Percentiles rank a stretch among this genome's conserved stretches.
Conservation (phyloP, 30 jellyfish, hydroid and myxozoan genomes). For the Hydra vulgaris region DNA sequence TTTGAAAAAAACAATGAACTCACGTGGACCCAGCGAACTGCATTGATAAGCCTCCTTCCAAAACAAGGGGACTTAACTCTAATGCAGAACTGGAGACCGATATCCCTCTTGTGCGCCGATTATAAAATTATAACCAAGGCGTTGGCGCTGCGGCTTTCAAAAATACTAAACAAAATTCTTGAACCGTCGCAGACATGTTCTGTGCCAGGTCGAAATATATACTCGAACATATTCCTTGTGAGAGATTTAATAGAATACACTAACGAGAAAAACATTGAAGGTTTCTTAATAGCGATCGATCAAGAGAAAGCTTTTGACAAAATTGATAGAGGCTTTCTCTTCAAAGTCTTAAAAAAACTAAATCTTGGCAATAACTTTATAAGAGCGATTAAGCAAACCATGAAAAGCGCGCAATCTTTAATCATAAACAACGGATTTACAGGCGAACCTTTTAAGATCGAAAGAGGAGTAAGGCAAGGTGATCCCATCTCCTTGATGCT, state of each 20-base stretch:
- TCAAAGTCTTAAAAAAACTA: conserved; percentile 16
- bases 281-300: conserved; percentile 21
- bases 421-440: conserved; percentile 18
- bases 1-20: background rate
- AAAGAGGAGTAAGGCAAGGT: conserved; percentile 26
- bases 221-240: conserved; percentile 16
- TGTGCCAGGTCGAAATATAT: conserved; percentile 42
- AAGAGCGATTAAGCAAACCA: conserved; percentile 1
- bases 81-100: conserved; percentile 31
- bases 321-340: conserved; percentile 33
- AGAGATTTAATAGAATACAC: conserved; percentile 17
- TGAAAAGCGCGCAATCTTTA: background rate
- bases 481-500: conserved; percentile 30
- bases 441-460: background rate
- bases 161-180: conserved; percentile 1
- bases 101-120: conserved; percentile 16
- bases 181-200: conserved; percentile 31
- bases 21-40: conserved; percentile 10
- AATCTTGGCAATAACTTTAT: background rate
- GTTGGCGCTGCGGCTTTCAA: conserved; percentile 9
- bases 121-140: conserved; percentile 25
- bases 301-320: conserved; percentile 48
- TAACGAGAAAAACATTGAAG: conserved; percentile 2
- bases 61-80: conserved; percentile 26
- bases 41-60: conserved; percentile 8